Base-by-base conservation (phyloP, 2,797 vertebrate species). In the Dendrocincla tyrannina region DNA sequence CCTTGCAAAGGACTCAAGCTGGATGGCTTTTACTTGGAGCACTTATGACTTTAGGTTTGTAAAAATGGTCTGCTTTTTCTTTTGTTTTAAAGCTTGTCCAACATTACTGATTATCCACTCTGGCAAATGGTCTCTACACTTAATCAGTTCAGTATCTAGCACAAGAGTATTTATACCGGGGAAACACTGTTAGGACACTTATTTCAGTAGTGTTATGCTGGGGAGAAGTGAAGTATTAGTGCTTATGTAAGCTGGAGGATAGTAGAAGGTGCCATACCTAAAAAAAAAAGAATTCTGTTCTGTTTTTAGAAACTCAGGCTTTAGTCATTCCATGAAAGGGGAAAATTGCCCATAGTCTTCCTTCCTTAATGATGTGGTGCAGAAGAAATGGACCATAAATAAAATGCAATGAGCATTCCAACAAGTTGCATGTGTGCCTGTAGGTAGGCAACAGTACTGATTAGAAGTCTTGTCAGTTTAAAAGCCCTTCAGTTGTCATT, bases 11-110 rank as follows among this genome's bases (percentile, higher is more conserved):
- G 12, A 99, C 99, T 8, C 99, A 99, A 87, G 99, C 99, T 59
- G 99, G 99, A 27, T 99, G 99, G 99, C 98, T 99, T 95, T 98
- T 99, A 85, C 98, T 99, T 77, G 99, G 99, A 41, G 99, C 99
- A 24, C 98, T 99, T 75, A 99, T 99, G 99, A 99, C 99, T 95
- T 98, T 99, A 96, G 99, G 99, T 99, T 95, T 97, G 98, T 95
- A 85, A 53, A 67, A 88, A 13, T 8, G 4, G 7, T 70, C 33
- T 85, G 66, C 4, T 75, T 55, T 89, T 88, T 81, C 35, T 66
- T 92, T 88, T 73, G 17, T 25, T 88, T 81, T 93, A 66, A 52
- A 55, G 35, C n/a, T 73, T 95, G 3, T 66, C 27, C 11, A 32
- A 3, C 4, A 2, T 49, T 58, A 87, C 16, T 53, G 32, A 33